Percentiles rank a stretch among this genome's conserved stretches.
Evolutionary conservation across 1,140 invertebrate genomes (phyloP).

Genomic region (Onthophagus taurus): DNA sequence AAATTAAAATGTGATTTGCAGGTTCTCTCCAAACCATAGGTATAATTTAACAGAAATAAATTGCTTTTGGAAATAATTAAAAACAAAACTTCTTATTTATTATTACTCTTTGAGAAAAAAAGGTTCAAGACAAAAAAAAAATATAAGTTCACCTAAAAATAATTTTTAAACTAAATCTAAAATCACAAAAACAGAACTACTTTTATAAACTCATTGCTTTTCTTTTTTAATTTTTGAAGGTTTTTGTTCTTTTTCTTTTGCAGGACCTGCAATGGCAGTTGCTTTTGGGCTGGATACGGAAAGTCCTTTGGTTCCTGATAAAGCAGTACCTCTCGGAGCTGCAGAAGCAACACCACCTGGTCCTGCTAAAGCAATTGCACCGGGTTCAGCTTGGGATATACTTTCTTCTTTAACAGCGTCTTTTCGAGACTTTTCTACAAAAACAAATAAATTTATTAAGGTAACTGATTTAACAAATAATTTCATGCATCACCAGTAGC

Average conservation of each 20-base stretch:
- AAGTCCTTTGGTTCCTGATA: slow-evolving; percentile 39
- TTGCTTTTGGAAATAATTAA: too few species aligned
- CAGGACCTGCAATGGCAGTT: slow-evolving; percentile 40
- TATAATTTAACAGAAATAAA: too few species aligned
- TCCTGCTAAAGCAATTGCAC: slow-evolving; percentile 40
- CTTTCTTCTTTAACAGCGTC: slow-evolving; percentile 31
- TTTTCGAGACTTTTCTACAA: slow-evolving; percentile 12
- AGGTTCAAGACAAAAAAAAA: too few species aligned
- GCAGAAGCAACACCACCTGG: slow-evolving; percentile 40
- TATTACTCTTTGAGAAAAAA: too few species aligned
- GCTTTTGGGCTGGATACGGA: slow-evolving; percentile 40
- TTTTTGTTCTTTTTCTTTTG: slow-evolving; percentile 22
- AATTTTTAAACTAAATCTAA: too few species aligned
- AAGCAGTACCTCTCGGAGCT: slow-evolving; percentile 38
- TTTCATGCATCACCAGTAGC: too few species aligned
- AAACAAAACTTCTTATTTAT: too few species aligned
- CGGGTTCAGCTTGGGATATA: slow-evolving; percentile 38
- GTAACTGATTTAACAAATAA: too few species aligned
- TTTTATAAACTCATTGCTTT: slow-evolving; percentile 10
- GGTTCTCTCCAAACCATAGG: too few species aligned
- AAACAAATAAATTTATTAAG: neutral
- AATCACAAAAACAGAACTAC: too few species aligned
- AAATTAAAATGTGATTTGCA: too few species aligned
- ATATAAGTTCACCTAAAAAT: too few species aligned
- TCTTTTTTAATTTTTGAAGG: slow-evolving; percentile 12